phyloP scores from a whole-genome alignment of 1,140 invertebrate genomes.

The Maconellicoccus hirsutus region DNA sequence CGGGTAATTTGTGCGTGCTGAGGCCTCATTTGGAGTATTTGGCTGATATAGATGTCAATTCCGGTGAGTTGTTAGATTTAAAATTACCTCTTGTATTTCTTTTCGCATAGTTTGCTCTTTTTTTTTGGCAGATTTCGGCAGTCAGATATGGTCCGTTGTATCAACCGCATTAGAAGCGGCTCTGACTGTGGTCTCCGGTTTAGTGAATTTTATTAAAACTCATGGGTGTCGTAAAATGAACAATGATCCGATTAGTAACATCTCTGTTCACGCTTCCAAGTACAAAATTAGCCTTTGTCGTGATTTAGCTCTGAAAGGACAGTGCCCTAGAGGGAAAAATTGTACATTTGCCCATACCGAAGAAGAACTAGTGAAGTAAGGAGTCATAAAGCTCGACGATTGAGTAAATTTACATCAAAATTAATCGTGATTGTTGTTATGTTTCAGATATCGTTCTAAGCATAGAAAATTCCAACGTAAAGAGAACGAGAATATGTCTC shows the following conservation, averaged over 20 bases:
- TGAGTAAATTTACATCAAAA: too few species aligned
- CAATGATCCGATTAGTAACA: conserved; percentile 33
- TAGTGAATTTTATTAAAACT: conserved; percentile 74
- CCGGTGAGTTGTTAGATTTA: too few species aligned
- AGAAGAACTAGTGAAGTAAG: conserved; percentile 68
- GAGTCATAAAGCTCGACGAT: too few species aligned
- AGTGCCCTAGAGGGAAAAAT: conserved; percentile 69
- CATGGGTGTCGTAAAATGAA: conserved; percentile 52
- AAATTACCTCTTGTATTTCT: too few species aligned
- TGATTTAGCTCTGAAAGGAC: conserved; percentile 60
- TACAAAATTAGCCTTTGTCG: conserved; percentile 64
- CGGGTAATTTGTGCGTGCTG: conserved; percentile 64
- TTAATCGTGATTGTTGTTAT: too few species aligned
- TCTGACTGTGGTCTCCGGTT: conserved; percentile 64
- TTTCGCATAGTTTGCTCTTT: background rate
- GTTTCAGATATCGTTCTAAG: conserved; percentile 11
- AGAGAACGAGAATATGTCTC: background rate
- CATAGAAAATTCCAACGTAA: conserved; percentile 17
- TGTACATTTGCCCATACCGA: conserved; percentile 89
- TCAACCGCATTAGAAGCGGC: conserved; percentile 67
- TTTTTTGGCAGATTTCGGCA: conserved; percentile 33
- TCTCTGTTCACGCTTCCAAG: conserved; percentile 29
- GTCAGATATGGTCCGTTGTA: conserved; percentile 58
- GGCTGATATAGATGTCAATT: conserved; percentile 70
- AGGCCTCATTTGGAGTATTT: conserved; percentile 70